These are phyloP conservation scores for Remorina albescens DNA, from an alignment of 2,797 vertebrate genomes.

Conservation along the genomic window DNA sequence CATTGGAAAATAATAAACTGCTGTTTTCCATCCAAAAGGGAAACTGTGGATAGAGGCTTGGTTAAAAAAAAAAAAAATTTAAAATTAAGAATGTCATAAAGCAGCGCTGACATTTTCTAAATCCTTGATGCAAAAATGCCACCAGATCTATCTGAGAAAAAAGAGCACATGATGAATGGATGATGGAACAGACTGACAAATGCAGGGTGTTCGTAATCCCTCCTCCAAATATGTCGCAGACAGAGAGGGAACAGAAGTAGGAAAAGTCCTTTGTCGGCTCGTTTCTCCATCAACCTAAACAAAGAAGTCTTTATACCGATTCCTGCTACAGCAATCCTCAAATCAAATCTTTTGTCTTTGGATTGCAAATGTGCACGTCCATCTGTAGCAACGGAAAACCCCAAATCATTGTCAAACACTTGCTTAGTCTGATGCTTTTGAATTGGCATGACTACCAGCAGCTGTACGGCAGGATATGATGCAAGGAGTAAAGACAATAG, in stretches of 20 bases:
- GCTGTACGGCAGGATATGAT: constrained; percentile 55
- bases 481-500: constrained; percentile 23
- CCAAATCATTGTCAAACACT: constrained; percentile 11
- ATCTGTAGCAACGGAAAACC: constrained; percentile 15
- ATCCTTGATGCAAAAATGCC: not conserved
- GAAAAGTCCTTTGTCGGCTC: not conserved
- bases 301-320: constrained; percentile 8
- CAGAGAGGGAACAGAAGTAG: too few species aligned
- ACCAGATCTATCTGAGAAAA: not conserved
- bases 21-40: too few species aligned
- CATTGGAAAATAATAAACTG: too few species aligned
- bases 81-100: not conserved
- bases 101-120: not conserved
- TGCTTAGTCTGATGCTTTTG: constrained; percentile 34
- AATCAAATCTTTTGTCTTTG: constrained; percentile 25
- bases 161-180: not conserved
- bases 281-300: constrained; percentile 10
- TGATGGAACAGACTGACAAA: not conserved
- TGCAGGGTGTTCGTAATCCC: not conserved
- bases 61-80: not conserved
- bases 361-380: not conserved
- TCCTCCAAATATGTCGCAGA: not conserved
- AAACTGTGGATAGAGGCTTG: not conserved
- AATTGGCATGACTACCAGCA: constrained; percentile 33
- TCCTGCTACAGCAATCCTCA: not conserved